Conservation (phyloP, 2,888 invertebrate species). For the Neoitamus cyanurus region DNA sequence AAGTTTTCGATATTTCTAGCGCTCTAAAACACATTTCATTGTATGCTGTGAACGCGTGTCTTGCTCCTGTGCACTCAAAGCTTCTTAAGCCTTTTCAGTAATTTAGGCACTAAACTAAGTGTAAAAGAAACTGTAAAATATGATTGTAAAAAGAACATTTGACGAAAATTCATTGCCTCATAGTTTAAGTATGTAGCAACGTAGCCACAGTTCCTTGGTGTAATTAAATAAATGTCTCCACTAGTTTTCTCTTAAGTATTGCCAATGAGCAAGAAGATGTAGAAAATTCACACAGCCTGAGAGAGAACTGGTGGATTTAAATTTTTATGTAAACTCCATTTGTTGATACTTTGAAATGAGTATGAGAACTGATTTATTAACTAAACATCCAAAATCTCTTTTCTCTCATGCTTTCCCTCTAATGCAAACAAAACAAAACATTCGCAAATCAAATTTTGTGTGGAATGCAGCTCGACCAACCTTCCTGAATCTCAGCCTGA, state of each 20-base stretch:
- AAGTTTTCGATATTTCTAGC: too few species aligned
- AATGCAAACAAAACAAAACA: constrained; percentile 29
- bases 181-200: constrained; percentile 2
- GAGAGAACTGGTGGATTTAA: neutral
- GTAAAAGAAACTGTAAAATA: neutral
- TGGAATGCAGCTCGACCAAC: constrained; percentile 94
- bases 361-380: constrained; percentile 28
- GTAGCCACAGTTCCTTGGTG: neutral
- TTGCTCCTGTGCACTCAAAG: neutral
- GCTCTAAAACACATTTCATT: too few species aligned
- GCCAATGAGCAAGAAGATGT: neutral
- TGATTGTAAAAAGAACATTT: constrained; percentile 9
- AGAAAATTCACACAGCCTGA: neutral
- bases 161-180: neutral
- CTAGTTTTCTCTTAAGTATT: neutral
- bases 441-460: constrained; percentile 15
- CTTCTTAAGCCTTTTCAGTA: neutral
- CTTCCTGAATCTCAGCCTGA: constrained; percentile 97
- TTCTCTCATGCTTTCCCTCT: constrained; percentile 46
- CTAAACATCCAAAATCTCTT: constrained; percentile 39
- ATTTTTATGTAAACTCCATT: neutral
- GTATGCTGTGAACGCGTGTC: too few species aligned
- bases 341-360: neutral
- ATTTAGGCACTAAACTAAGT: neutral
- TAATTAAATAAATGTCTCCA: neutral